Evolutionary conservation across 2,797 vertebrate species (phyloP).

Genomic region (Xyrichtys novacula): DNA sequence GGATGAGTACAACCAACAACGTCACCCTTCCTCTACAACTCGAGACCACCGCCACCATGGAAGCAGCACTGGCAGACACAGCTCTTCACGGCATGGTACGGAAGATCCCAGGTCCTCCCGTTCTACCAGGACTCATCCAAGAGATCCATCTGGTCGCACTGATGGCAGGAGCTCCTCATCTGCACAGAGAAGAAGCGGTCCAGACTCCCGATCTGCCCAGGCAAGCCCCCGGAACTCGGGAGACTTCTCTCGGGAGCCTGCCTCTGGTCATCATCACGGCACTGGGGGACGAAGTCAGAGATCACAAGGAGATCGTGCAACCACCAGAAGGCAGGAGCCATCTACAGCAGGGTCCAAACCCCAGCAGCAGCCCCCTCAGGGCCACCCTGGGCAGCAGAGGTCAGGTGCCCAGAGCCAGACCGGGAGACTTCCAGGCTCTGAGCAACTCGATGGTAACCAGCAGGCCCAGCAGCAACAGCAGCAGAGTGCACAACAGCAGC

Average conservation of each 20-base stretch:
- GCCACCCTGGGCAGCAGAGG: slow-evolving; percentile 78
- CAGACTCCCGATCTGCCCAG: slow-evolving; percentile 84
- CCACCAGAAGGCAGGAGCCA: slow-evolving; percentile 81
- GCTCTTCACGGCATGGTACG: slow-evolving; percentile 88
- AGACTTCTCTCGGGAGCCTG: slow-evolving; percentile 89
- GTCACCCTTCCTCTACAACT: slow-evolving; percentile 84
- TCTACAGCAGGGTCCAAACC: slow-evolving; percentile 77
- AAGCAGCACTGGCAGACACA: slow-evolving; percentile 90
- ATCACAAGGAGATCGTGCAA: slow-evolving; percentile 80
- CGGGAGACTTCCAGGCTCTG: slow-evolving; percentile 78
- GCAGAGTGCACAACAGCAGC: slow-evolving; percentile 62
- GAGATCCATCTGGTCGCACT: slow-evolving; percentile 88
- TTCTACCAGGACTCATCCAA: slow-evolving; percentile 90
- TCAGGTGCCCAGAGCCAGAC: slow-evolving; percentile 72
- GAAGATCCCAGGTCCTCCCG: slow-evolving; percentile 91
- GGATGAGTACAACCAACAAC: slow-evolving; percentile 91
- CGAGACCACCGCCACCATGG: slow-evolving; percentile 94
- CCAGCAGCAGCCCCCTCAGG: slow-evolving; percentile 76
- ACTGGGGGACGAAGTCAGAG: slow-evolving; percentile 88
- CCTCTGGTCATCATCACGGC: slow-evolving; percentile 88
- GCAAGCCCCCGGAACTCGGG: slow-evolving; percentile 87
- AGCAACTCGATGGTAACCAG: slow-evolving; percentile 74
- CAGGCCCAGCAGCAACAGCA: slow-evolving; percentile 64
- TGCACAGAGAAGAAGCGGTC: slow-evolving; percentile 87
- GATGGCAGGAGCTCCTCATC: slow-evolving; percentile 87